Base-by-base conservation (phyloP, 2,797 vertebrate genomes). In the Merluccius polli region DNA sequence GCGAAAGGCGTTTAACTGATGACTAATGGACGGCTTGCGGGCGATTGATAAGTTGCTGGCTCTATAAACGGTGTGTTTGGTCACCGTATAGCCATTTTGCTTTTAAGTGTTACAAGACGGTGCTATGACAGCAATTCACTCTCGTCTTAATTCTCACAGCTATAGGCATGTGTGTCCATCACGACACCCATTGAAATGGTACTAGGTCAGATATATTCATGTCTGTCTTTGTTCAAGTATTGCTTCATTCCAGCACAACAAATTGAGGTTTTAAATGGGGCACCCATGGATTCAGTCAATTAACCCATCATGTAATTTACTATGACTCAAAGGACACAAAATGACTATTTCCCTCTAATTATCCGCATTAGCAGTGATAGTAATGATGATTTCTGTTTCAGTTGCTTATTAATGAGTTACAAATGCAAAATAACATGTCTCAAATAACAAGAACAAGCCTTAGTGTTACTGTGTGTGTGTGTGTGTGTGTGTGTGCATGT, bases 111-210 rank as follows among this genome's bases (percentile, higher is more conserved):
- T 87, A 2, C 76, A 85, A 36, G 77, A 63, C 52, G 48, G 35
- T 69, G 10, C 74, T 78, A 72, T 73, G 79, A n/a, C 80, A 84
- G 82, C 86, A 87, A 82, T 77, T 78, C 90, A 87, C 85, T 77
- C 85, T 76, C 38, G 18, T 78, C 82, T 77, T 77, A 80, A 83
- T 87, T 10, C 29, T 18, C 29, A 32, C 6, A 11, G 32, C 68
- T 33, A 70, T 30, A 16, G 1, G 21, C 33, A 8, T 35, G 33
- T 35, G 21, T 52, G 44, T 52, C 44, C 44, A 35, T 8, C 33
- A 52, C 44, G 21, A 52, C 15, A 52, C 44, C 44, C 21, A 21
- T 18, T 18, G 44, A 52, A 52, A 18, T 52, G 15, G 44, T 52
- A 52, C 16, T 52, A 52, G 44, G 15, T 52, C 44, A 18, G 44